Base-by-base conservation (phyloP, 2,888 invertebrate species). In the Eupithecia subfuscata region DNA sequence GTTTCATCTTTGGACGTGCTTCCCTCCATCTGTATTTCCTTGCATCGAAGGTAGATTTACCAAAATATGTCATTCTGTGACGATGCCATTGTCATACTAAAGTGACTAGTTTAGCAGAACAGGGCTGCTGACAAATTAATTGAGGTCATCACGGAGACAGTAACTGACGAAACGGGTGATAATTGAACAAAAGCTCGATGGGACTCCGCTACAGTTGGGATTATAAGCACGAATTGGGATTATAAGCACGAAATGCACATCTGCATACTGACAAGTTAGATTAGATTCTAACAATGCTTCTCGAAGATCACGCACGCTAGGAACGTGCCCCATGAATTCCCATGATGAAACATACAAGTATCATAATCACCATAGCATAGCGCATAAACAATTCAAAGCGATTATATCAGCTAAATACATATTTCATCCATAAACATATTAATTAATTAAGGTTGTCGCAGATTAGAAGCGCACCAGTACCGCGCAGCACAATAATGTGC, bases 181-280 rank as follows among this genome's bases (percentile, higher is more conserved):
- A 45, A 43, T 68, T 68, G 25, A 45, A 40, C 43, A 43, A 43
- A 12, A 64, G 34, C 18, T 34, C 18, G 34, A 64, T 18, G 64
- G 64, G 64, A 34, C 30, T 18, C 34, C 5, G 64, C 34, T 64
- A 34, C 64, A 64, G 63, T 64, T 64, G 18, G 25, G 12, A 60
- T 14, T 14, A 14, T 60, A 60, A 14, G 60, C 60, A 60, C 60
- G 60, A 25, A 25, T 25, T 60, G 60, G 25, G 12, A 60, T 14
- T 14, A 14, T 60, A 60, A 14, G 60, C 60, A 60, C 60, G 60
- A 25, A 25, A 60, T 60, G 60, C 60, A 60, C 60, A 60, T 60
- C 25, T 60, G 60, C 60, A 60, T 25, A 60, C 60, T 60, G 43
- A 25, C 25, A 70, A 25, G 25, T 48, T 30, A 69, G 30, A 48